Conservation (phyloP, 64 coral and sea anemone species). For the Montipora cactus region DNA sequence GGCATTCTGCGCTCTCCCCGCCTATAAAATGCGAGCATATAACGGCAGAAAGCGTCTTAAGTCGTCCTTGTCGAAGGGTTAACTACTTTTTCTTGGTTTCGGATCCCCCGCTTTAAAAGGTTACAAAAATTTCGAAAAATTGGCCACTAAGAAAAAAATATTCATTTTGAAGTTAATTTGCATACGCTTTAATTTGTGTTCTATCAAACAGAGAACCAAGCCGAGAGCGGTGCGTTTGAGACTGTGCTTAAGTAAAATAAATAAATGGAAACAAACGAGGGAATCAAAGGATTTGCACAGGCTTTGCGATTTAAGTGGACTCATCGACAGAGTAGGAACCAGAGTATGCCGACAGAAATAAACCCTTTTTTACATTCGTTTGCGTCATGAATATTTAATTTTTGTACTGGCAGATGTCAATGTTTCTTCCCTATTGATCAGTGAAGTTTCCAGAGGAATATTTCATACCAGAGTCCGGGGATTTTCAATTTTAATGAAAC, state of each 20-base stretch:
- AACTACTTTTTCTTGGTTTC: background rate
- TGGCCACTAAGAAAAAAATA: background rate
- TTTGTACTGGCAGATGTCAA: slow-evolving; percentile 45
- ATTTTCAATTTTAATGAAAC: slow-evolving; percentile 5
- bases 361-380: background rate
- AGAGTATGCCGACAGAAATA: slow-evolving; percentile 48
- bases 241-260: background rate
- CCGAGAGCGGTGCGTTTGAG: background rate
- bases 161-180: slow-evolving; percentile 5
- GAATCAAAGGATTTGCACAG: background rate
- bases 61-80: background rate
- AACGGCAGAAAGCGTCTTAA: background rate
- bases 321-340: background rate
- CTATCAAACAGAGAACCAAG: background rate
- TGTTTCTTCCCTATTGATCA: slow-evolving; percentile 12
- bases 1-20: no score
- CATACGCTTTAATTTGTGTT: background rate
- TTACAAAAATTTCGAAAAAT: background rate
- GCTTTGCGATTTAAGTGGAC: slow-evolving; percentile 12
- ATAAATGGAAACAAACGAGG: slow-evolving; percentile 2
- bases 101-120: background rate
- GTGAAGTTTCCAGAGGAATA: background rate
- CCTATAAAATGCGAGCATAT: background rate
- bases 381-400: slow-evolving; percentile 63
- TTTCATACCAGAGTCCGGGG: background rate